Conservation (phyloP, 2,113 vertebrate species). For the Carettochelys insculpta region DNA sequence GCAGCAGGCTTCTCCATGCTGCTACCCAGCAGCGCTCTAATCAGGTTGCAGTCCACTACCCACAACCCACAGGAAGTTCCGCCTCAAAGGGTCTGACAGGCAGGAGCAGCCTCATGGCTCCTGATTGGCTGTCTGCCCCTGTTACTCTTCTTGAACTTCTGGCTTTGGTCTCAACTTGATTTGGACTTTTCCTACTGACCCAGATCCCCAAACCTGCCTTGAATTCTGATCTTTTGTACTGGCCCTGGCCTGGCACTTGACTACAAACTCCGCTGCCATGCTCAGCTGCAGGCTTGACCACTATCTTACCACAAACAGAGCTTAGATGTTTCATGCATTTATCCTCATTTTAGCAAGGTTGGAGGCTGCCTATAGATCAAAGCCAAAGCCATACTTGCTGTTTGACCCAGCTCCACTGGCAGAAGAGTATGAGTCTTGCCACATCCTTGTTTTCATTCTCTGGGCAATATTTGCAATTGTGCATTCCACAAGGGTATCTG, state of each 20-base stretch:
- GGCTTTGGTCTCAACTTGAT: neutral
- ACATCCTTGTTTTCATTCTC: neutral
- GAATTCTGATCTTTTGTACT: neutral
- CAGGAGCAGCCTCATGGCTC: neutral
- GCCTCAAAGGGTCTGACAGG: neutral
- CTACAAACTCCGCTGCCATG: neutral
- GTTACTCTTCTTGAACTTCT: neutral
- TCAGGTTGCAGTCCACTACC: neutral
- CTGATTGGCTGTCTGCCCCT: neutral
- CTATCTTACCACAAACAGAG: neutral
- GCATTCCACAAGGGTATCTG: neutral
- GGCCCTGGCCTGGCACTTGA: neutral
- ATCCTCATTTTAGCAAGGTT: neutral
- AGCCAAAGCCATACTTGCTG: neutral
- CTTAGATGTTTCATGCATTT: neutral
- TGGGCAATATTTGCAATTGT: fast-evolving
- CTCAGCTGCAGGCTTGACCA: neutral
- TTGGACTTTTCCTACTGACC: neutral
- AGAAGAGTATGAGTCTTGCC: neutral
- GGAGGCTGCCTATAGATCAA: neutral
- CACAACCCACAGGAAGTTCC: neutral
- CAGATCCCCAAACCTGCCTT: neutral
- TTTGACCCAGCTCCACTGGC: neutral
- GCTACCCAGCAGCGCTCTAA: neutral
- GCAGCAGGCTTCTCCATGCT: neutral